Base-by-base conservation (phyloP, 2,888 invertebrate species). In the Eilema griseolum region DNA sequence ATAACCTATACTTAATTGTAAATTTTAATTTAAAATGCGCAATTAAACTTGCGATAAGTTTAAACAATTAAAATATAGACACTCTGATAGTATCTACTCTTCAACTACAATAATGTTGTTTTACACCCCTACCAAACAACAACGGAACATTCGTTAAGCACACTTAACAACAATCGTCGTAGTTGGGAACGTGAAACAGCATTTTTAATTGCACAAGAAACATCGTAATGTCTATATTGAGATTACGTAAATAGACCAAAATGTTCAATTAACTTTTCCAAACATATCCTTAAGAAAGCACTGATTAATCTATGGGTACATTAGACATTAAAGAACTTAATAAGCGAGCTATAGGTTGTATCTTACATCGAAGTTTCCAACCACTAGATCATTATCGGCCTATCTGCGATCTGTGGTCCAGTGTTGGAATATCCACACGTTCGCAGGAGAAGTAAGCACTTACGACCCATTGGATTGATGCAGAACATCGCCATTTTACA, bases 341-440 rank as follows among this genome's bases (percentile, higher is more conserved):
- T 20, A 41, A 41, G 24, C 24, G 10, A 1, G 10, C 8, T 37
- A 3, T 28, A 28, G 64, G 26, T 56, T 66, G 23, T n/a, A 60
- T 23, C 12, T n/a, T 59, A 12, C 26, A 37, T 66, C 20, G n/a
- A 28, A 60, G 37, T 46, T 66, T 60, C n/a, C 8, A 60, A 41
- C 20, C 28, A 65, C 52, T 31, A 57, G 61, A 52, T 28, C 31
- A 24, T 20, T 67, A 56, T 62, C 61, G 33, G 4, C 16, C 16
- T 20, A 46, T 67, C 23, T 52, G 28, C 37, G 24, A 67, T 75
- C 66, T 10, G 56, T 33, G 66, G 57, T 66, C 37, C 20, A 57
- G 14, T 28, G 28, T 52, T 12, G 64, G 68, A 75, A 81, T 79
- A 75, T 71, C 57, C 67, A 37, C 79, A 81, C 80, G 82, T 56